Evolutionary conservation across 37 sponge, comb jelly and placozoan species (phyloP).

Genomic region (Agelas oroides): DNA sequence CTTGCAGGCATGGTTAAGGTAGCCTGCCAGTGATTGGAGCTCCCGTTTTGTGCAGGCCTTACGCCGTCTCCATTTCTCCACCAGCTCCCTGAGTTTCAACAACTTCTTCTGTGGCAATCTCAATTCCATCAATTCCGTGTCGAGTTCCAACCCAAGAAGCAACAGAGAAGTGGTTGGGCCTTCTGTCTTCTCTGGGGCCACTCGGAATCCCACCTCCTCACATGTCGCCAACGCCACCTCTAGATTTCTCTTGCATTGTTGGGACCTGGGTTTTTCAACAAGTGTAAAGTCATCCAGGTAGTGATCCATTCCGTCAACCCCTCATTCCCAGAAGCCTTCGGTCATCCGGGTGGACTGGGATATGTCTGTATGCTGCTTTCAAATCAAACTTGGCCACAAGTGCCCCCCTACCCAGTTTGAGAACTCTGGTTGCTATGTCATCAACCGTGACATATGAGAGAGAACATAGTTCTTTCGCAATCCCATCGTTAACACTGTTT

Average conservation of each 20-base stretch:
- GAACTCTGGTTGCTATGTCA: neutral
- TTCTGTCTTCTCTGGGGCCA: conserved; percentile 22
- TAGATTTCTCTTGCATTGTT: neutral
- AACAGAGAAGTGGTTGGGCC: conserved; percentile 2
- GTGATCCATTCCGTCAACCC: neutral
- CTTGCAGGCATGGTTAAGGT: conserved; percentile 27
- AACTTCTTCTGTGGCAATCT: conserved; percentile 12
- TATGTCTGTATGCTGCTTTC: conserved; percentile 34
- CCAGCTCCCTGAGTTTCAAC: neutral
- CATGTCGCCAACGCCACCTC: neutral
- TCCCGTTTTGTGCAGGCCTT: conserved; percentile 19
- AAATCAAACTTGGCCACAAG: conserved; percentile 39
- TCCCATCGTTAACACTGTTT: conserved; percentile 17
- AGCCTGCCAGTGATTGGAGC: conserved; percentile 17
- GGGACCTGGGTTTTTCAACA: neutral
- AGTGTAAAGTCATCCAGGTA: conserved; percentile 17
- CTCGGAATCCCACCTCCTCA: neutral
- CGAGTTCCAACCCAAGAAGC: conserved; percentile 8
- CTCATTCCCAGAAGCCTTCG: conserved; percentile 19
- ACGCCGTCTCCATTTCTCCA: conserved; percentile 10
- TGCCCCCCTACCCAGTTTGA: neutral
- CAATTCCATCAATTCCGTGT: neutral
- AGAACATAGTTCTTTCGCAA: conserved; percentile 6
- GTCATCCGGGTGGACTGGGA: conserved; percentile 55
- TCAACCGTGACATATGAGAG: conserved; percentile 19